A percentile compares a stretch with the other conserved stretches of the same genome.
Conservation (phyloP, 2,113 vertebrate genomes). For the Candoia aspera region DNA sequence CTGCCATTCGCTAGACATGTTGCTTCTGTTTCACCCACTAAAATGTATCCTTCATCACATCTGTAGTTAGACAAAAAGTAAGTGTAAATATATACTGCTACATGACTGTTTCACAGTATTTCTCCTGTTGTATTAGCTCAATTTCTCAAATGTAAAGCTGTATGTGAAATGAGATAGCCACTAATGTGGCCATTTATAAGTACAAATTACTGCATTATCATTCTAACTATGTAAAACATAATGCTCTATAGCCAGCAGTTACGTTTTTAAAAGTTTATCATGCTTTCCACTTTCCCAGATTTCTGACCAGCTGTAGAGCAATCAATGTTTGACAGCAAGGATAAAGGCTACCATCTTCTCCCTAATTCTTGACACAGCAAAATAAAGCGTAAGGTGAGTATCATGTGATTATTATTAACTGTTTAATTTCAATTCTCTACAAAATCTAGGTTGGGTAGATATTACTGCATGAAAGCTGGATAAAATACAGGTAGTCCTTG, state of each 20-base stretch:
- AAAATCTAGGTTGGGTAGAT: background rate
- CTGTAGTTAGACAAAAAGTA: conserved; percentile 68
- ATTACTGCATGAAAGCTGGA: no score
- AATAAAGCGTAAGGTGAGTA: background rate
- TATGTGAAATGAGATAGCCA: background rate
- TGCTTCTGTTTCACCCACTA: conserved; percentile 82
- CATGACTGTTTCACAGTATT: background rate
- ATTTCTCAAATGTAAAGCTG: background rate
- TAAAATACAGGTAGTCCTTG: background rate
- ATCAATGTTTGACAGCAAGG: background rate
- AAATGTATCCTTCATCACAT: conserved; percentile 84
- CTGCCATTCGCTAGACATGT: conserved; percentile 82
- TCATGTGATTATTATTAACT: background rate
- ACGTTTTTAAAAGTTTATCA: background rate
- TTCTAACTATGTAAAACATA: background rate
- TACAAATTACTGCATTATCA: background rate
- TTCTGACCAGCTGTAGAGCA: background rate
- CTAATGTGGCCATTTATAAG: background rate
- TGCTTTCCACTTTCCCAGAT: background rate
- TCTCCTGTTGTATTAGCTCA: background rate
- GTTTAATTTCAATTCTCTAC: background rate
- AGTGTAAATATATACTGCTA: conserved; percentile 12
- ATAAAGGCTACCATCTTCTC: background rate
- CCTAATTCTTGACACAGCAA: background rate
- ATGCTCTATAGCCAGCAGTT: background rate